Evolutionary conservation across 1,140 invertebrate species (phyloP).

Genomic region (Stegodyphus dumicola): DNA sequence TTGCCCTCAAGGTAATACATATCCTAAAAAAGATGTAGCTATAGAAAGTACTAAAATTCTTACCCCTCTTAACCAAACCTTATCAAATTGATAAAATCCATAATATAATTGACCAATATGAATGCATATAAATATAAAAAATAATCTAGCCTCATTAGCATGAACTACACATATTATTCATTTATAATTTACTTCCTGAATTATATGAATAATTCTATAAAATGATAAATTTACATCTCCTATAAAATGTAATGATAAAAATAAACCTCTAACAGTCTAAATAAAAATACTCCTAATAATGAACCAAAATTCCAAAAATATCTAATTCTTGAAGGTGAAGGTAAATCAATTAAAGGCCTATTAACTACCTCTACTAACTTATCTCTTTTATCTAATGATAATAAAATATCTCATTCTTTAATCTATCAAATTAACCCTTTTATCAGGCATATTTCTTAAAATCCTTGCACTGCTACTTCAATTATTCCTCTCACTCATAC

Average conservation of each 20-base stretch:
- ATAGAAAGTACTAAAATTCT: no score
- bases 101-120: no score
- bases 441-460: neutral
- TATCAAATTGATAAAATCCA: no score
- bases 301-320: slow-evolving; percentile 36
- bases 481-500: neutral
- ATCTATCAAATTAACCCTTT: slow-evolving; percentile 32
- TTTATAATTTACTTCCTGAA: no score
- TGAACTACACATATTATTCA: no score
- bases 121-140: no score
- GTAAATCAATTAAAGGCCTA: neutral
- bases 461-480: neutral
- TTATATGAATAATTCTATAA: no score
- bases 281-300: slow-evolving; percentile 65
- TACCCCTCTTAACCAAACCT: no score
- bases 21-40: no score
- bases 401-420: slow-evolving; percentile 12
- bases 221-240: slow-evolving; percentile 64
- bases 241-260: slow-evolving; percentile 75
- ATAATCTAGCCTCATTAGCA: no score
- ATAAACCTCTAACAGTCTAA: slow-evolving; percentile 73
- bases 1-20: no score
- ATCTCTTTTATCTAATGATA: neutral
- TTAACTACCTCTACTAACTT: neutral
- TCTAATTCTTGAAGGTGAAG: slow-evolving; percentile 5